Percentiles rank a stretch among this genome's conserved stretches.
phyloP scores from a whole-genome alignment of 2,797 vertebrate species.

The Propithecus perrieri region DNA sequence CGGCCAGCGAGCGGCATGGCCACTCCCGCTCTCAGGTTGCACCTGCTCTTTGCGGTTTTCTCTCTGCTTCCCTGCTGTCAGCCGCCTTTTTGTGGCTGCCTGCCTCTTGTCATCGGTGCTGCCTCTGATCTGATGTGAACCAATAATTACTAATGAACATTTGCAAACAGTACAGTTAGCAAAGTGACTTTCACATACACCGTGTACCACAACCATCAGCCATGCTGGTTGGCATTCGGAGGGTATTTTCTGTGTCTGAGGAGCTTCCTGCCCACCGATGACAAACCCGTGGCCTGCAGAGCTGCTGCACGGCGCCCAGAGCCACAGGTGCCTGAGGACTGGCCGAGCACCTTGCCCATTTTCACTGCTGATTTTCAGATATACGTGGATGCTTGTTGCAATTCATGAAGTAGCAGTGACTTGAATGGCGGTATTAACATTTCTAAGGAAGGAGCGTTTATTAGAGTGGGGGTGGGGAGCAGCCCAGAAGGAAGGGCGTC shows the following conservation, averaged over 20 bases:
- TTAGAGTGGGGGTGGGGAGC: background rate
- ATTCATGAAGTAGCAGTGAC: background rate
- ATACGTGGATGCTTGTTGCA: background rate
- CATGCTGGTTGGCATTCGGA: too few relatives aligned
- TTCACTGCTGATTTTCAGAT: background rate
- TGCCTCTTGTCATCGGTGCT: background rate
- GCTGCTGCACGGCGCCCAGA: background rate
- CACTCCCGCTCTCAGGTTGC: too few relatives aligned
- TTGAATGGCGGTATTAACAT: background rate
- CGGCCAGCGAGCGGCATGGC: accelerated
- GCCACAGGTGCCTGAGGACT: background rate
- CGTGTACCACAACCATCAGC: accelerated
- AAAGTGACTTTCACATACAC: background rate
- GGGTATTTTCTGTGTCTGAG: background rate
- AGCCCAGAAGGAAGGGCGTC: background rate
- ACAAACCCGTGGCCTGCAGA: background rate
- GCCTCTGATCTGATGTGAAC: background rate
- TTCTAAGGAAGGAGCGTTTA: background rate
- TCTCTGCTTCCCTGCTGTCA: accelerated
- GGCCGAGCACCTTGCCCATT: accelerated
- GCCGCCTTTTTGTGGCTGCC: too few relatives aligned
- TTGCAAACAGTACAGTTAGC: background rate
- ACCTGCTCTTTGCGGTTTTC: accelerated
- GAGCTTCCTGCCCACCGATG: background rate
- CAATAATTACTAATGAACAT: accelerated